Evolutionary conservation across 2,797 vertebrate genomes (phyloP).

Genomic region (Spheniscus humboldti): DNA sequence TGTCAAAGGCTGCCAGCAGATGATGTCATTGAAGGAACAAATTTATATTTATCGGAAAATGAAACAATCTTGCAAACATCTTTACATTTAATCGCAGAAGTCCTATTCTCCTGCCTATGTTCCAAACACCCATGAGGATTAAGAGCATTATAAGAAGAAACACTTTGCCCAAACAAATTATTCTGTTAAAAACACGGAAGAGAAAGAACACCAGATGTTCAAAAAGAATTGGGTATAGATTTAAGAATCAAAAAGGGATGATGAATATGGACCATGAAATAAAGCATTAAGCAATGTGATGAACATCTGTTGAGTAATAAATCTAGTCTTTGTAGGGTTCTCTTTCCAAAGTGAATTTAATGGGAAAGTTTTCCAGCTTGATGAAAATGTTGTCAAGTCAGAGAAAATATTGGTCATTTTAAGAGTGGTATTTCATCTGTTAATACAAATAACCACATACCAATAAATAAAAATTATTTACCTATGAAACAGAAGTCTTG

Average conservation of each 20-base stretch:
- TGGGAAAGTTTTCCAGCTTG: neutral
- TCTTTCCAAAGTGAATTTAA: constrained; percentile 28
- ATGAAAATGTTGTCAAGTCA: neutral
- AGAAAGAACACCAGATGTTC: constrained; percentile 65
- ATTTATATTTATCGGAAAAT: constrained; percentile 15
- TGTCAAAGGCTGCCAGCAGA: neutral
- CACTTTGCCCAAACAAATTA: constrained; percentile 25
- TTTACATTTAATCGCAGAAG: constrained; percentile 1
- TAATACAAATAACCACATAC: neutral
- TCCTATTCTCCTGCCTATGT: neutral
- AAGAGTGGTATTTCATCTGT: neutral
- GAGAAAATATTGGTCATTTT: neutral
- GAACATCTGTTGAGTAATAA: constrained; percentile 61
- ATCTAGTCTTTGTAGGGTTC: neutral
- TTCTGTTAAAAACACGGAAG: constrained; percentile 29
- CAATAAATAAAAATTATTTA: neutral
- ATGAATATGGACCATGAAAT: constrained; percentile 54
- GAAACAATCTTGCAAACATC: neutral
- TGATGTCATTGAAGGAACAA: neutral
- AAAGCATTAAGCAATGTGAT: constrained; percentile 52
- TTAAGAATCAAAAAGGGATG: constrained; percentile 46
- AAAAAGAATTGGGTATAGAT: constrained; percentile 37
- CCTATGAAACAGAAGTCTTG: neutral
- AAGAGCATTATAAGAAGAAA: constrained; percentile 48
- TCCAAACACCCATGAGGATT: constrained; percentile 45